Percentiles rank a stretch among this genome's conserved stretches.
Evolutionary conservation across 2,113 vertebrate genomes (phyloP).

Genomic region (Scortum barcoo): DNA sequence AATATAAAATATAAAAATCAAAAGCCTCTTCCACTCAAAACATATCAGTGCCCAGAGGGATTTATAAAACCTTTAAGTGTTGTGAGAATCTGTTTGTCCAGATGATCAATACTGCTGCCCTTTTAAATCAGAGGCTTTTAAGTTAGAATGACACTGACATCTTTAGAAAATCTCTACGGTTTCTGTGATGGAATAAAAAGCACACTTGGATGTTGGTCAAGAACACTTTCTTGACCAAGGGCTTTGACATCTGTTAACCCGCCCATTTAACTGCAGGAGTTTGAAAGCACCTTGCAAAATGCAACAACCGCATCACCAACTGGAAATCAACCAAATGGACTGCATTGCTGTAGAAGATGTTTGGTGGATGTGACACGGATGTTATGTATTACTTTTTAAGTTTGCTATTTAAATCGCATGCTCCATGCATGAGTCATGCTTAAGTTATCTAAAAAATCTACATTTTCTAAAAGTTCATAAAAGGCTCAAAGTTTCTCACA

Average conservation of each 20-base stretch:
- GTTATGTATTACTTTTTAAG: neutral
- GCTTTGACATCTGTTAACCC: conserved; percentile 20
- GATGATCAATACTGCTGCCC: neutral
- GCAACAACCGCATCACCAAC: conserved; percentile 9
- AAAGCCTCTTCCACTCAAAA: neutral
- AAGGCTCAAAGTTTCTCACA: neutral
- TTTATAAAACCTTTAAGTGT: neutral
- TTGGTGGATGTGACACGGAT: neutral
- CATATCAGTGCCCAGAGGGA: neutral
- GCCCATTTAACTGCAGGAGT: conserved; percentile 2
- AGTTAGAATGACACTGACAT: neutral
- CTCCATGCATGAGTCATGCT: neutral
- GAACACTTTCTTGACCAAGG: conserved; percentile 2
- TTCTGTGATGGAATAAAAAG: conserved; percentile 11
- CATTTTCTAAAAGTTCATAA: conserved; percentile 9
- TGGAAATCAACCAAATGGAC: neutral
- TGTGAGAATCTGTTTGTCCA: neutral
- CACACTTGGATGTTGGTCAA: conserved; percentile 24
- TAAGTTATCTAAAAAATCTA: neutral
- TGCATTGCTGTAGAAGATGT: neutral
- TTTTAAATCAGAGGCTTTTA: conserved; percentile 20
- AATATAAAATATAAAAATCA: neutral
- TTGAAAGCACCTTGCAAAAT: conserved; percentile 35
- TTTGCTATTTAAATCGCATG: conserved; percentile 7
- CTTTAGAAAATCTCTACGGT: conserved; percentile 8